A percentile compares a stretch with the other conserved stretches of the same genome.
Conservation (phyloP, 2,113 vertebrate genomes). For the Centropus unirufus region DNA sequence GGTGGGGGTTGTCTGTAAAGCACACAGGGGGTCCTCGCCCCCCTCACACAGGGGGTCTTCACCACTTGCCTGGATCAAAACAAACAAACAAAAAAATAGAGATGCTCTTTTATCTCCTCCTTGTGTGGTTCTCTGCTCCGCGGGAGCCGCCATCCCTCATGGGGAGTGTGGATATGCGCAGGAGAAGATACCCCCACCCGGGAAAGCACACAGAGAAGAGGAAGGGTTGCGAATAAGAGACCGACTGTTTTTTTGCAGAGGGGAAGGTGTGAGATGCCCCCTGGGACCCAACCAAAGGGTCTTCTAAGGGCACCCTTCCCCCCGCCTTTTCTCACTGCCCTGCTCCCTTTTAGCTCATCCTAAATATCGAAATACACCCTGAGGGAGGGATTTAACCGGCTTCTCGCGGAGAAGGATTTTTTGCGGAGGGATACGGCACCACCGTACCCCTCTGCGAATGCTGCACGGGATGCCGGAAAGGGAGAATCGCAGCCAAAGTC, state of each 20-base stretch:
- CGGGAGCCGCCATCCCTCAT: not conserved
- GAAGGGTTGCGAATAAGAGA: not conserved
- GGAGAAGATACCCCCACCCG: too few relatives aligned
- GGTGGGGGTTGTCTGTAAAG: not conserved
- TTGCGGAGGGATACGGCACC: not conserved
- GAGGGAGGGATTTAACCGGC: not conserved
- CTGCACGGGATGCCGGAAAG: not conserved
- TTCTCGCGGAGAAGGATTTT: not conserved
- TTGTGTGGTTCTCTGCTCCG: not conserved
- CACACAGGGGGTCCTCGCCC: constrained; percentile 26
- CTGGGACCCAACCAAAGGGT: too few relatives aligned
- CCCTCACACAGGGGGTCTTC: too few relatives aligned
- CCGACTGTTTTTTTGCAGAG: too few relatives aligned
- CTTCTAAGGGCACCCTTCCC: too few relatives aligned
- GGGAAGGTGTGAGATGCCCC: not conserved
- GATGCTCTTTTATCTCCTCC: not conserved
- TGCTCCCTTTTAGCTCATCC: not conserved
- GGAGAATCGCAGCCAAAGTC: not conserved
- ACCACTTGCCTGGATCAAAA: constrained; percentile 56
- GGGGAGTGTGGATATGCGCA: not conserved
- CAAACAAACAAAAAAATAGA: constrained; percentile 50
- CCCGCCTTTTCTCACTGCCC: too few relatives aligned
- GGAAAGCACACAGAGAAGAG: not conserved
- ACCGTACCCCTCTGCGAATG: not conserved
- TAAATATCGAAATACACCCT: not conserved